phyloP scores from a whole-genome alignment of 2,113 vertebrate species.

The Spermophilus dauricus region DNA sequence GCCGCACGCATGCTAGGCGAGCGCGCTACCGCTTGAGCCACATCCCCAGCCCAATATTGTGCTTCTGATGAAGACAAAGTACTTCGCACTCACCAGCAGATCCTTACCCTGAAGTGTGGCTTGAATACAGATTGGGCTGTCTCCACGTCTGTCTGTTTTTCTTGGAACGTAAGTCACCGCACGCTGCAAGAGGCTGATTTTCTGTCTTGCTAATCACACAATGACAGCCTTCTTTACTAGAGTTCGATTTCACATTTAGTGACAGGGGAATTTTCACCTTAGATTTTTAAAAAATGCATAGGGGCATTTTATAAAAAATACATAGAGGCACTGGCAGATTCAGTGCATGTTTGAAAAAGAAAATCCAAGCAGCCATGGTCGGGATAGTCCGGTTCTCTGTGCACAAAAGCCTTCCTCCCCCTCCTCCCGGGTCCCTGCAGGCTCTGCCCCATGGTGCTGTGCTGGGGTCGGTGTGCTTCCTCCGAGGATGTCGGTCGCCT shows the following conservation, averaged over 20 bases:
- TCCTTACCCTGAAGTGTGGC: neutral
- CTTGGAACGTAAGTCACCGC: too few species aligned
- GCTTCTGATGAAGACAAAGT: neutral
- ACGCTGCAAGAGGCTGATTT: neutral
- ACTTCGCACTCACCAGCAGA: neutral
- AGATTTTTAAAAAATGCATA: neutral
- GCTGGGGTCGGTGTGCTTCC: neutral
- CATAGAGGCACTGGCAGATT: too few species aligned
- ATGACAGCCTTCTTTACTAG: neutral
- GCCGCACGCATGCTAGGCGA: too few species aligned
- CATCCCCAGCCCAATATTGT: too few species aligned
- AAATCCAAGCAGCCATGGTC: neutral
- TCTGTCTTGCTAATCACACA: neutral
- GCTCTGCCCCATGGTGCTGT: neutral
- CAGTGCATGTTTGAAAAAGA: neutral
- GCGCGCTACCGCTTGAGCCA: too few species aligned
- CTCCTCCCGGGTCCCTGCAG: accelerated
- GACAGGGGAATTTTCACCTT: neutral
- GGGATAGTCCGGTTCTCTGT: too few species aligned
- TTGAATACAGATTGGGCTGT: neutral
- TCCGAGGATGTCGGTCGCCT: accelerated
- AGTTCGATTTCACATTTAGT: neutral
- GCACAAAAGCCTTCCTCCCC: accelerated
- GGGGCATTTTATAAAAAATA: too few species aligned
- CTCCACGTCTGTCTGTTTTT: neutral